Evolutionary conservation across 2,888 invertebrate species (phyloP).

Genomic region (Nomada lathburiana): DNA sequence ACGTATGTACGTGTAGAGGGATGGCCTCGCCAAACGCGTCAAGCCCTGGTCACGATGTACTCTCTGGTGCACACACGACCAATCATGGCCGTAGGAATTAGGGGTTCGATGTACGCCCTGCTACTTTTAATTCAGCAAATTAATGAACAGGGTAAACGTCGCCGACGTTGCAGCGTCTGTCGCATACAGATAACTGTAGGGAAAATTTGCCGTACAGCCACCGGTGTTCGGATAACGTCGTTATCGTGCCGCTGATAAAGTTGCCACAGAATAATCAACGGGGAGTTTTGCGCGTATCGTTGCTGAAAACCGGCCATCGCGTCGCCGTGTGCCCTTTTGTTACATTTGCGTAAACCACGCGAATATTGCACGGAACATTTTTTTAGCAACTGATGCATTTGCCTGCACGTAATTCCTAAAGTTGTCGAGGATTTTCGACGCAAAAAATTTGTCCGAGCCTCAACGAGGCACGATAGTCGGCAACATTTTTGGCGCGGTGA

Average conservation of each 20-base stretch:
- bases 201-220: conserved; percentile 47
- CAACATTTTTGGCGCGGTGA: conserved; percentile 10
- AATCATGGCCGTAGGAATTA: conserved; percentile 65
- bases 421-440: background rate
- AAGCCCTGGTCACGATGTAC: conserved; percentile 39
- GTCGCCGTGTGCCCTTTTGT: background rate
- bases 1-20: background rate
- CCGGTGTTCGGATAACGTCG: conserved; percentile 55
- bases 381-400: no score
- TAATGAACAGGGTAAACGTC: conserved; percentile 65
- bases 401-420: background rate
- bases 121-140: conserved; percentile 63
- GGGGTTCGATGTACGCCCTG: conserved; percentile 57
- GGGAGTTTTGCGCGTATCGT: conserved; percentile 35
- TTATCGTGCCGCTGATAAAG: conserved; percentile 54
- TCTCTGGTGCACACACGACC: conserved; percentile 57
- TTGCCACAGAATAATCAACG: conserved; percentile 49
- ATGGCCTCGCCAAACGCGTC: conserved; percentile 28
- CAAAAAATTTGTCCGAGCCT: background rate
- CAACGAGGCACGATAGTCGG: background rate
- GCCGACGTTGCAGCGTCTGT: conserved; percentile 38
- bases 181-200: conserved; percentile 58
- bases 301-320: background rate
- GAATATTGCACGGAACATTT: no score
- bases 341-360: background rate